A percentile compares a stretch with the other conserved stretches of the same genome.
phyloP scores from a whole-genome alignment of 1,140 invertebrate genomes.

The Aphelinus certus region DNA sequence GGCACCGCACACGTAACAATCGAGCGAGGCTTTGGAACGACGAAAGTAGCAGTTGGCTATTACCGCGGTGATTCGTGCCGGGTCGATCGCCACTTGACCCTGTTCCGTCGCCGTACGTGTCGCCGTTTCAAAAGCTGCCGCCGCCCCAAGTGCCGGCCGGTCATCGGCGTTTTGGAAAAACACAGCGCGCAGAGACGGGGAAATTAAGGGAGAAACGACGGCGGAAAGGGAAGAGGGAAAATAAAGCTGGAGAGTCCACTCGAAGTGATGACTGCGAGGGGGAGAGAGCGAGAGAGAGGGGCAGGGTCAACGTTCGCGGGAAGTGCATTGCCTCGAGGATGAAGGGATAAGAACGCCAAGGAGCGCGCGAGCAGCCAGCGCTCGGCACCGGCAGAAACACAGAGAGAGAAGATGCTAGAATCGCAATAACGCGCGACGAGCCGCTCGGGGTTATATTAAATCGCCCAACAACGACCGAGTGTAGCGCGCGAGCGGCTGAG shows the following conservation, averaged over 20 bases:
- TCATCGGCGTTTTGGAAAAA: too few relatives aligned
- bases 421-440: too few relatives aligned
- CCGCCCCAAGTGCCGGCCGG: too few relatives aligned
- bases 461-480: too few relatives aligned
- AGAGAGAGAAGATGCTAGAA: background rate
- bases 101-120: slow-evolving; percentile 46
- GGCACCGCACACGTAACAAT: too few relatives aligned
- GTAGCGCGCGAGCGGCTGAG: too few relatives aligned
- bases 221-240: slow-evolving; percentile 42
- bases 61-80: background rate
- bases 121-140: too few relatives aligned
- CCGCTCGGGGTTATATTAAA: too few relatives aligned
- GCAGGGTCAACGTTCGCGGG: slow-evolving; percentile 57
- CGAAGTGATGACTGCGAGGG: slow-evolving; percentile 45
- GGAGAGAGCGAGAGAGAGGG: slow-evolving; percentile 39
- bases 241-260: slow-evolving; percentile 47
- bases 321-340: slow-evolving; percentile 58
- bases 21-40: too few relatives aligned
- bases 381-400: background rate
- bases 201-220: slow-evolving; percentile 11
- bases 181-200: slow-evolving; percentile 2
- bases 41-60: too few relatives aligned
- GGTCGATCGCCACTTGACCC: slow-evolving; percentile 60
- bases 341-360: slow-evolving; percentile 43
- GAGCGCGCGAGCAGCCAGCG: slow-evolving; percentile 6